phyloP scores from a whole-genome alignment of 2,797 vertebrate species.

The Catharus ustulatus region DNA sequence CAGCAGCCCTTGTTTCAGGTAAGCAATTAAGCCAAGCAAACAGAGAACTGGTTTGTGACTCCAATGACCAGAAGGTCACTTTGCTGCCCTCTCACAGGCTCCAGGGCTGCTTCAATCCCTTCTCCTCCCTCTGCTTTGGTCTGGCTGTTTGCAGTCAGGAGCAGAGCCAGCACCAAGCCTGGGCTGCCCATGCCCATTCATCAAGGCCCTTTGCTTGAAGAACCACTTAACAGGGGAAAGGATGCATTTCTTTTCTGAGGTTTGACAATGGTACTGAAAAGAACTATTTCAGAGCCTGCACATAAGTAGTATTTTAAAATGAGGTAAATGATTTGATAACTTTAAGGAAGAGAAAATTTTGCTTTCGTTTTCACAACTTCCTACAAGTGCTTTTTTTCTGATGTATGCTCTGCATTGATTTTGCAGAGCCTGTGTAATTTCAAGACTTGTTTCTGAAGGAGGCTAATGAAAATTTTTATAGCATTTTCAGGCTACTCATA shows the following conservation, averaged over 20 bases:
- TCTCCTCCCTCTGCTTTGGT: neutral
- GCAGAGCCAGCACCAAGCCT: neutral
- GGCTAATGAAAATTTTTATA: neutral
- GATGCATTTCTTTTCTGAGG: neutral
- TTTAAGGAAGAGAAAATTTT: neutral
- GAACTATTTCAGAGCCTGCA: neutral
- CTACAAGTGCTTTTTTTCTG: neutral
- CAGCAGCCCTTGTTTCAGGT: neutral
- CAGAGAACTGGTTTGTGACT: neutral
- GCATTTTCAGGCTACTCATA: neutral
- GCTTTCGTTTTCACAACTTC: neutral
- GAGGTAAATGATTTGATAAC: neutral
- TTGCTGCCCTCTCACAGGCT: neutral
- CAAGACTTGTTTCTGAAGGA: slow-evolving; percentile 10
- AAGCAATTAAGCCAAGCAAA: neutral
- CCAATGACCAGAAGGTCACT: neutral
- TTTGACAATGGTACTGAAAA: neutral
- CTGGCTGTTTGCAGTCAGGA: neutral
- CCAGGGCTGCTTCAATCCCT: neutral
- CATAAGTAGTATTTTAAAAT: neutral
- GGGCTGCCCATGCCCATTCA: accelerated
- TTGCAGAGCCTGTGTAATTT: neutral
- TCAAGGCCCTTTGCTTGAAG: neutral
- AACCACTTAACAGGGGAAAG: neutral
- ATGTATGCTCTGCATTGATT: neutral